Evolutionary conservation across 2,888 invertebrate species (phyloP), one percentile per base, ranked within the genome.

Genomic region (Arrhopalites spinosus): DNA sequence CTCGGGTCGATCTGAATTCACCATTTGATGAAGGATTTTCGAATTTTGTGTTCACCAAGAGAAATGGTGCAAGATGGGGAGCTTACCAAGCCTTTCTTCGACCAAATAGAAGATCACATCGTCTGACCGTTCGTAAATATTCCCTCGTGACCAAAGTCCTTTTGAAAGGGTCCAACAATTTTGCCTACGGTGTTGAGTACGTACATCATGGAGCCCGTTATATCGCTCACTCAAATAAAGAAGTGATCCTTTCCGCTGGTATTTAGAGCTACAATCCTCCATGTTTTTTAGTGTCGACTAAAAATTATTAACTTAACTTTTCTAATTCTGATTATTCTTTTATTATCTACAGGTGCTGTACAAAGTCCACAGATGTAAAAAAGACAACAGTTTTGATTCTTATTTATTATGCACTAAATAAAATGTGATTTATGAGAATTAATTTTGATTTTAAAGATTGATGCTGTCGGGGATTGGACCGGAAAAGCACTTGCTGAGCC

Each of bases 131-230:
- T 53, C 53, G 68, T 1, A 78, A 78, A 61, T 78, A 64, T 53
- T 66, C 78, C 15, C 59, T 73, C 2, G 78, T 76, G 0, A 71
- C 73, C n/a, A 68, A 56, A 73, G 78, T 78, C 13, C 77, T 81
- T 36, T 67, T 82, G 70, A 80, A 82, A 71, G 79, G 77, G 30
- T 72, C 78, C 27, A 81, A 77, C 17, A 81, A 80, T 45, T 30
- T 76, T n/a, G 82, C 82, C 0, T 76, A 66, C 61, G 82, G 81
- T 17, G 81, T 82, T 1, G 79, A 81, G 23, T 82, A 81, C 72
- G 72, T 77, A 15, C 74, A 79, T 63, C 81, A 81, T 64, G 80
- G 80, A 1, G 30, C 45, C 3, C 75, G 47, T 17, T 78, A 72
- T 17, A 77, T 69, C 45, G 81, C 77, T 20, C 72, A 73, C 45